Percentiles rank a stretch among this genome's conserved stretches.
These are phyloP conservation scores for Intellagama lesueurii DNA, from an alignment of 2,797 vertebrate genomes.

Conservation along the genomic window DNA sequence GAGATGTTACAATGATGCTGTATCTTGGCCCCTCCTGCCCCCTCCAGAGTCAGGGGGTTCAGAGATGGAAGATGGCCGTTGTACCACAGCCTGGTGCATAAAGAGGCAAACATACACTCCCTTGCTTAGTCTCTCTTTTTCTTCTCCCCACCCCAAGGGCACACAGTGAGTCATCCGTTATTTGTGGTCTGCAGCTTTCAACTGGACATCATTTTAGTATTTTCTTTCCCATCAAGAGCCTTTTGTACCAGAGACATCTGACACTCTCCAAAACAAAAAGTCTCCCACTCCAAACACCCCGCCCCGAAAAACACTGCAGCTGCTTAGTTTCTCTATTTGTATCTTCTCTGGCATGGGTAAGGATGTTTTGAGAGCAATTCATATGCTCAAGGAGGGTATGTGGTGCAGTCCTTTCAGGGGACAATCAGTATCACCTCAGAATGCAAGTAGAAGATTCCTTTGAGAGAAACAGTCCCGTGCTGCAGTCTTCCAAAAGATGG, in stretches of 20 bases:
- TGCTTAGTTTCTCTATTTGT: neutral
- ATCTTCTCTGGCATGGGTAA: neutral
- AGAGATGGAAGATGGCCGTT: neutral
- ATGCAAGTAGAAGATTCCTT: neutral
- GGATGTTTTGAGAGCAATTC: neutral
- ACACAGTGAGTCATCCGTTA: constrained; percentile 2
- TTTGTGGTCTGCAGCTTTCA: constrained; percentile 5
- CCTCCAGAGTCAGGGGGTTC: neutral
- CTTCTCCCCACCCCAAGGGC: neutral
- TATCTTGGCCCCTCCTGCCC: neutral
- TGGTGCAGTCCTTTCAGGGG: neutral
- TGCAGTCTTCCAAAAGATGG: neutral
- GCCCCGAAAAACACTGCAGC: no score
- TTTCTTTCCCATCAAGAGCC: neutral
- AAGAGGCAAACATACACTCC: neutral
- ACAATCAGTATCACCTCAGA: neutral
- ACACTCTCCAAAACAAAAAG: neutral
- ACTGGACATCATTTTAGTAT: neutral
- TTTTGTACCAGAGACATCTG: neutral
- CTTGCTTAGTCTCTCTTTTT: neutral
- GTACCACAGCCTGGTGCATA: neutral
- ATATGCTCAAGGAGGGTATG: neutral
- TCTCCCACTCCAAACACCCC: no score
- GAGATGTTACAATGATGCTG: neutral
- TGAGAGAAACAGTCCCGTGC: neutral